These are phyloP conservation scores for Sceloporus undulatus DNA, from an alignment of 2,113 vertebrate genomes.

Conservation along the genomic window DNA sequence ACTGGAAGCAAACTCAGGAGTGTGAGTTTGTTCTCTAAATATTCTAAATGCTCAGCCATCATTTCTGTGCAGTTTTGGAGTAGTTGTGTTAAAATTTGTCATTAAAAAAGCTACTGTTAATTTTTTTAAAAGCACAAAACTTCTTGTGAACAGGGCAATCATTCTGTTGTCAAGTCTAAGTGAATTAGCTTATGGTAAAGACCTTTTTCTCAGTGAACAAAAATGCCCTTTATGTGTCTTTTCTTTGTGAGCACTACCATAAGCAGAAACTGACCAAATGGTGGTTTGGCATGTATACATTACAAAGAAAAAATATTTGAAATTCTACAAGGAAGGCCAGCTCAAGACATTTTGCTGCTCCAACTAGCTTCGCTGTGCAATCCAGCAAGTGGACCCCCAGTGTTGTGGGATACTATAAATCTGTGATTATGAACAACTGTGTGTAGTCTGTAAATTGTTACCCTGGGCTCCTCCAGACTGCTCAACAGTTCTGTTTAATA, in stretches of 20 bases:
- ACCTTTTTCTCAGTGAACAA: neutral
- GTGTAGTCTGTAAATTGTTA: neutral
- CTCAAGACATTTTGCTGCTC: neutral
- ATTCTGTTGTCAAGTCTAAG: conserved; percentile 39
- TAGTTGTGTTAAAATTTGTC: conserved; percentile 47
- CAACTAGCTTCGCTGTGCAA: neutral
- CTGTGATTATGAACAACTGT: no score
- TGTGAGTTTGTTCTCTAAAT: conserved; percentile 69
- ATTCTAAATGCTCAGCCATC: conserved; percentile 76
- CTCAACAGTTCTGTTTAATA: no score
- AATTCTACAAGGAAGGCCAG: neutral
- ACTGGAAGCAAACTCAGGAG: conserved; percentile 76
- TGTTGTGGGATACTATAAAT: neutral
- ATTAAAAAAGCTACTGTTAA: conserved; percentile 38
- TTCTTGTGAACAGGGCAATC: conserved; percentile 40
- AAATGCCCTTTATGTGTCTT: conserved; percentile 19
- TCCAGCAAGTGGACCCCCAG: neutral
- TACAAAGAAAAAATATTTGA: neutral
- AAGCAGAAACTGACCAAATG: neutral
- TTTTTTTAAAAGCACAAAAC: conserved; percentile 36
- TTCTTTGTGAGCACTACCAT: conserved; percentile 46
- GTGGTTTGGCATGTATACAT: conserved; percentile 9
- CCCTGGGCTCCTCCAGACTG: neutral
- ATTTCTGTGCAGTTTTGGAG: conserved; percentile 41
- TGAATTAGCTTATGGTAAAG: conserved; percentile 29